Evolutionary conservation across 64 coral and sea anemone genomes (phyloP).

Genomic region (Pachyseris speciosa): DNA sequence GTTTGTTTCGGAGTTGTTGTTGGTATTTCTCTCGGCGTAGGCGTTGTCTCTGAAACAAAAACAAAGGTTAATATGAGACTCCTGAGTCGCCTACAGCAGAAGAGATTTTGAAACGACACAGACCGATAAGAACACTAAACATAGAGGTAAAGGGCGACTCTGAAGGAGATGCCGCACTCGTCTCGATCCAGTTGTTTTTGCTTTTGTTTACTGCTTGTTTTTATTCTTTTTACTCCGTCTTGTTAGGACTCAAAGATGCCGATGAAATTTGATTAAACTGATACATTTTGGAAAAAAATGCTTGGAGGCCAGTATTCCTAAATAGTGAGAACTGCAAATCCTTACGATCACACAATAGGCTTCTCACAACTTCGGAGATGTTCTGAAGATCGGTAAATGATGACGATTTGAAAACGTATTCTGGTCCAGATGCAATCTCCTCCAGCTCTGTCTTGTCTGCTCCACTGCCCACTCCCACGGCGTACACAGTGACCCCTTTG

Average conservation of each 20-base stretch:
- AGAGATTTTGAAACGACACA: too few relatives aligned
- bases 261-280: too few relatives aligned
- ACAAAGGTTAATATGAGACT: not conserved
- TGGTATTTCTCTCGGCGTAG: not conserved
- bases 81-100: too few relatives aligned
- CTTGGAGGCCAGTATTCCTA: too few relatives aligned
- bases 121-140: too few relatives aligned
- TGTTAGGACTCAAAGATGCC: too few relatives aligned
- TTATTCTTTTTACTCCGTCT: too few relatives aligned
- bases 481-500: constrained; percentile 49
- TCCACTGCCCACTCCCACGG: constrained; percentile 25
- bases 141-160: too few relatives aligned
- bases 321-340: not conserved
- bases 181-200: too few relatives aligned
- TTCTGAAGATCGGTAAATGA: constrained; percentile 36
- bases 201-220: too few relatives aligned
- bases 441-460: not conserved
- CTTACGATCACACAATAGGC: constrained; percentile 1
- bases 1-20: too few relatives aligned
- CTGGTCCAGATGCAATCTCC: not conserved
- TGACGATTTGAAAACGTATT: not conserved
- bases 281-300: not conserved
- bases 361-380: not conserved
- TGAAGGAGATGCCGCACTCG: too few relatives aligned
- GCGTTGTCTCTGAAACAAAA: not conserved